Conservation (phyloP, 2,888 invertebrate species). For the Tenthredo amoena region DNA sequence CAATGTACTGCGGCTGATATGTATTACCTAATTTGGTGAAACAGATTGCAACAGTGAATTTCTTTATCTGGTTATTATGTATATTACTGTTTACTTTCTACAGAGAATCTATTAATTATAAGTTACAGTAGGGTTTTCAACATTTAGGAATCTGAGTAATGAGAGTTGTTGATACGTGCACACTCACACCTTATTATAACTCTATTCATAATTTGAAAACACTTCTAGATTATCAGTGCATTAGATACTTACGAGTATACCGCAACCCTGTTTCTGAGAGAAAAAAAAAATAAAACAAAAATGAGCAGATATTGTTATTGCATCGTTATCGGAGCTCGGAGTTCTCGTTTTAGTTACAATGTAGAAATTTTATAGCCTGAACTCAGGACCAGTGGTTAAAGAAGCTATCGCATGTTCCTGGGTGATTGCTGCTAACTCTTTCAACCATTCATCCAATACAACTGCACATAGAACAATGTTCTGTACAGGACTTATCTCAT, state of each 20-base stretch:
- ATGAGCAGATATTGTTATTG: slow-evolving; percentile 40
- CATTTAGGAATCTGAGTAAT: slow-evolving; percentile 35
- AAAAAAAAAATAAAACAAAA: not conserved
- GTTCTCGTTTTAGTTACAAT: not conserved
- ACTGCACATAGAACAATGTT: slow-evolving; percentile 91
- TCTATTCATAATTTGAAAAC: slow-evolving; percentile 25
- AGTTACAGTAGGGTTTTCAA: not conserved
- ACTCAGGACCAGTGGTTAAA: slow-evolving; percentile 74
- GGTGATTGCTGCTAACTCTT: slow-evolving; percentile 95
- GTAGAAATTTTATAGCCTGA: slow-evolving; percentile 59
- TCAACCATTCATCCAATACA: slow-evolving; percentile 96
- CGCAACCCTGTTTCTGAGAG: slow-evolving; percentile 59
- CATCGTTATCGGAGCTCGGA: slow-evolving; percentile 20
- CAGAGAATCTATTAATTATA: slow-evolving; percentile 5
- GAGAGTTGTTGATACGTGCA: slow-evolving; percentile 5
- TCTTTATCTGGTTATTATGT: not conserved
- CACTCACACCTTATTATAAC: slow-evolving; percentile 19
- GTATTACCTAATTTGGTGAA: not conserved
- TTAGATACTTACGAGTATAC: slow-evolving; percentile 61
- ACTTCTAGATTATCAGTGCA: slow-evolving; percentile 54
- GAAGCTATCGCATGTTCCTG: slow-evolving; percentile 93
- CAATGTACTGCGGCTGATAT: slow-evolving; percentile 4
- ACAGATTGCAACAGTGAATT: slow-evolving; percentile 25
- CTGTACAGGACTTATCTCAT: slow-evolving; percentile 77
- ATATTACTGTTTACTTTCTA: slow-evolving; percentile 18